A percentile compares a stretch with the other conserved stretches of the same genome.
These are phyloP conservation scores for Julus scanicus DNA, from an alignment of 2,888 invertebrate species.

Conservation along the genomic window DNA sequence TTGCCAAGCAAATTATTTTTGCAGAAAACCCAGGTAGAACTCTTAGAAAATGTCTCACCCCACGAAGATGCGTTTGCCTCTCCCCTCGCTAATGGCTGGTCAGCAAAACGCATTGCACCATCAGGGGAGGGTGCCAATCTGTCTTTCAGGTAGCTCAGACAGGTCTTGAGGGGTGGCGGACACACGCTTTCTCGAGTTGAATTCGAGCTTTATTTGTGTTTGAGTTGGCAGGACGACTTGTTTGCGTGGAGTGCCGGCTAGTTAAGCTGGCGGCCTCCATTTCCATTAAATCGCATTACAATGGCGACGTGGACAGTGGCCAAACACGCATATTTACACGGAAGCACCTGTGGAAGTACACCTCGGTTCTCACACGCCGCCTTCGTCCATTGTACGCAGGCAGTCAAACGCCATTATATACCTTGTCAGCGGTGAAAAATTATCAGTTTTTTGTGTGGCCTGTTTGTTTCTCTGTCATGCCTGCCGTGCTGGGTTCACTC, in stretches of 20 bases:
- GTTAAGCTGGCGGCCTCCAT: slow-evolving; percentile 27
- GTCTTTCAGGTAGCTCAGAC: slow-evolving; percentile 33
- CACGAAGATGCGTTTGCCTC: neutral
- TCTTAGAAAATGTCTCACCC: neutral
- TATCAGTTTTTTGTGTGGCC: slow-evolving; percentile 1
- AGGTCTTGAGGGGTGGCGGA: neutral
- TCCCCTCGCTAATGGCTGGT: neutral
- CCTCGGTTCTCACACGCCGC: slow-evolving; percentile 6
- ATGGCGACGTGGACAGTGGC: slow-evolving; percentile 28
- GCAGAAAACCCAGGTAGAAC: neutral
- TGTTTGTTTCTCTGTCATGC: neutral
- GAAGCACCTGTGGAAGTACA: slow-evolving; percentile 33
- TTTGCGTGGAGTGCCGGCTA: slow-evolving; percentile 2
- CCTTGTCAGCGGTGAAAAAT: slow-evolving; percentile 28
- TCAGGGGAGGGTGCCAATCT: neutral
- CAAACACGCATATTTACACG: slow-evolving; percentile 28
- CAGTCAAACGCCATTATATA: neutral
- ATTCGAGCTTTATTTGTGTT: slow-evolving; percentile 5
- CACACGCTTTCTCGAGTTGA: neutral
- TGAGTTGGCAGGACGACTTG: slow-evolving; percentile 27
- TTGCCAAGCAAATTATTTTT: slow-evolving; percentile 7
- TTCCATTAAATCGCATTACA: neutral
- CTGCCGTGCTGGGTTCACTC: neutral
- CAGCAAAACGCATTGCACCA: neutral
- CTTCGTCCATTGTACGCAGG: slow-evolving; percentile 2